Evolutionary conservation across 2,888 invertebrate species (phyloP).

Genomic region (Melinaea menophilus): DNA sequence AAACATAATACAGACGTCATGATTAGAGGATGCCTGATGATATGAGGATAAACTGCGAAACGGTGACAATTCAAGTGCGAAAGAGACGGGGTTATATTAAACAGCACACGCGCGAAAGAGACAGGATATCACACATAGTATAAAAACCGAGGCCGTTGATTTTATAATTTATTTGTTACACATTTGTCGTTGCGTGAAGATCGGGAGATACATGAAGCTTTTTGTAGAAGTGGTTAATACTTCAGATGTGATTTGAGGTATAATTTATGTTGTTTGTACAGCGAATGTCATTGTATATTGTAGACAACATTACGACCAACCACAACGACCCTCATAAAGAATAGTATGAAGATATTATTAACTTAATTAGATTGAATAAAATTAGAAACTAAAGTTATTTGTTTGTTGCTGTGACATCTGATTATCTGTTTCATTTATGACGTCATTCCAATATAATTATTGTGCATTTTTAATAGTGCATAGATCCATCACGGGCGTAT

Average conservation of each 20-base stretch:
- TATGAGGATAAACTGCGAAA: constrained; percentile 51
- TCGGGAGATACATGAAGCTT: constrained; percentile 73
- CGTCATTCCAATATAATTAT: constrained; percentile 12
- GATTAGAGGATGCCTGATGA: constrained; percentile 66
- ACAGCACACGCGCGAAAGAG: constrained; percentile 42
- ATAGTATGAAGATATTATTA: constrained; percentile 30
- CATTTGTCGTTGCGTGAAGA: constrained; percentile 78
- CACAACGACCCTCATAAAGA: constrained; percentile 40
- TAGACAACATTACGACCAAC: constrained; percentile 44
- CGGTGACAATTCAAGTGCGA: constrained; percentile 57
- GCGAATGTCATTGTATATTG: constrained; percentile 57
- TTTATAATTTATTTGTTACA: constrained; percentile 78
- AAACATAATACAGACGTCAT: constrained; percentile 64
- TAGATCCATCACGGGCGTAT: constrained; percentile 72
- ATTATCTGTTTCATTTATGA: neutral
- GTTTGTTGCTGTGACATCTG: neutral
- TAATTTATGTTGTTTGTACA: constrained; percentile 74
- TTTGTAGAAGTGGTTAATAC: constrained; percentile 70
- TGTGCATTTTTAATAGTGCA: constrained; percentile 33
- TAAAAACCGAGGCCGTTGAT: constrained; percentile 74
- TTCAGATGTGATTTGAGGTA: constrained; percentile 74
- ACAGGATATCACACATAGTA: constrained; percentile 51
- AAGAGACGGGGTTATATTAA: constrained; percentile 44
- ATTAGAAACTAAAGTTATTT: constrained; percentile 24
- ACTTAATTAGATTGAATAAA: constrained; percentile 32